Evolutionary conservation across 1,140 invertebrate species (phyloP).

Genomic region (Lordiphosa collinella): DNA sequence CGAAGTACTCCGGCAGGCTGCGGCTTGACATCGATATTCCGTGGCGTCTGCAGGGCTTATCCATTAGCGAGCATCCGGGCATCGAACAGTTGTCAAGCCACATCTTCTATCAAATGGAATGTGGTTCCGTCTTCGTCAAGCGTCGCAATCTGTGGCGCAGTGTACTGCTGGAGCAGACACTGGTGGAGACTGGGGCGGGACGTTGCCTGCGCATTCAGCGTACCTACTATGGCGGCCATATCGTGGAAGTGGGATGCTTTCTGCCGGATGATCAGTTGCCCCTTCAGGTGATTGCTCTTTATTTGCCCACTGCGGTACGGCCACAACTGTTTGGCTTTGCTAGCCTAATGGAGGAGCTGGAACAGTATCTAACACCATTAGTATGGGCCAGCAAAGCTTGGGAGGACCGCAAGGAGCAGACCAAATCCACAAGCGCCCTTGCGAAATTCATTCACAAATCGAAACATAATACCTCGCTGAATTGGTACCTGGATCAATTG

Average conservation of each 20-base stretch:
- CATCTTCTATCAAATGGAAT: neutral
- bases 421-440: neutral
- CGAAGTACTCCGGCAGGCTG: neutral
- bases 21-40: constrained; percentile 17
- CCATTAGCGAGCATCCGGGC: constrained; percentile 17
- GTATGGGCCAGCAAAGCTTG: constrained; percentile 5
- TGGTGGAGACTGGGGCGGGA: constrained; percentile 4
- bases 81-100: neutral
- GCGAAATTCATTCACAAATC: too few relatives aligned
- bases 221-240: neutral
- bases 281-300: constrained; percentile 4
- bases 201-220: constrained; percentile 28
- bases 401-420: too few relatives aligned
- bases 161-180: neutral
- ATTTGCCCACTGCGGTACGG: neutral
- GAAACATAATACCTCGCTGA: neutral
- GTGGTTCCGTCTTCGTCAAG: neutral
- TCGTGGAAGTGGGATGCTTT: constrained; percentile 7
- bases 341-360: neutral
- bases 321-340: neutral
- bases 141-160: neutral
- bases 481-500: neutral
- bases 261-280: neutral
- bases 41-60: constrained; percentile 10
- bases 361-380: constrained; percentile 4